Evolutionary conservation across 2,888 invertebrate genomes (phyloP).

Genomic region (Cancer borealis): DNA sequence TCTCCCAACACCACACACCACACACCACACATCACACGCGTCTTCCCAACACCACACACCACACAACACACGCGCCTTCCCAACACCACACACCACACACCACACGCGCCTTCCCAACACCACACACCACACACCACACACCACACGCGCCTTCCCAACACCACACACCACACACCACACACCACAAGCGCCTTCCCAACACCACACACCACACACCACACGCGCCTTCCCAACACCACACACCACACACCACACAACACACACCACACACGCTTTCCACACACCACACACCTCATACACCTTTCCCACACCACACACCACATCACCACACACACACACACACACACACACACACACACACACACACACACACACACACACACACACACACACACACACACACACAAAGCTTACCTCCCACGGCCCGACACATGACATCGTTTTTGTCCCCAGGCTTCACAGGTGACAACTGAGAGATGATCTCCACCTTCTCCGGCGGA

Average conservation of each 20-base stretch:
- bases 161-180: not conserved
- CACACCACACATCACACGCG: not conserved
- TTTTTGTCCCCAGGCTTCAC: constrained; percentile 44
- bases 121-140: not conserved
- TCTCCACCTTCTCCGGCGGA: constrained; percentile 60
- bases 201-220: not conserved
- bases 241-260: not conserved
- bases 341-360: constrained; percentile 55
- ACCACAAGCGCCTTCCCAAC: not conserved
- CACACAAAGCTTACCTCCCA: constrained; percentile 58
- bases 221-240: too few species aligned
- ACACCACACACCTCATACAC: not conserved
- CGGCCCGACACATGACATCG: constrained; percentile 51
- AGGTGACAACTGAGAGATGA: constrained; percentile 47
- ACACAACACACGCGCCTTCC: not conserved
- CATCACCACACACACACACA: constrained; percentile 54
- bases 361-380: constrained; percentile 3
- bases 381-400: not conserved
- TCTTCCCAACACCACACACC: not conserved
- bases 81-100: constrained; percentile 3
- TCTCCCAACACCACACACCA: not conserved
- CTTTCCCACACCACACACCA: constrained; percentile 25
- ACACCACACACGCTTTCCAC: constrained; percentile 24
- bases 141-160: not conserved
- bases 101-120: not conserved